Evolutionary conservation across 2,113 vertebrate species (phyloP).

Genomic region (human): DNA sequence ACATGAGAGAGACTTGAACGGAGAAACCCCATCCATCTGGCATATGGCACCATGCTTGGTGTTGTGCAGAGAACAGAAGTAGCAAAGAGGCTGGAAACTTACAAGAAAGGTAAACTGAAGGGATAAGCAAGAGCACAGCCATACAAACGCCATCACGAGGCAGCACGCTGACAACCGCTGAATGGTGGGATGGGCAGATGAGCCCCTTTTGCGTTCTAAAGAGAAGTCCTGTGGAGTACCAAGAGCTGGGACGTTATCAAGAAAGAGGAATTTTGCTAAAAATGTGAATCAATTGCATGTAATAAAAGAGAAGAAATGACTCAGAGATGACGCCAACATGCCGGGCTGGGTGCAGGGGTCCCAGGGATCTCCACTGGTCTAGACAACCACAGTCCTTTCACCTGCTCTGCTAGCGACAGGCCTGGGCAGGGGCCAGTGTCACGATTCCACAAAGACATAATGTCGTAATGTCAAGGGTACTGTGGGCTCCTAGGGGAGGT

Average conservation of each 20-base stretch:
- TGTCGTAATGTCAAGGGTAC: not conserved
- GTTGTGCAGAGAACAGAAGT: rapidly evolving
- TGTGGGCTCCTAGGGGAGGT: too few relatives aligned
- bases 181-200: rapidly evolving
- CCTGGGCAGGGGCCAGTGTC: too few relatives aligned
- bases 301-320: not conserved
- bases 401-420: rapidly evolving
- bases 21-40: rapidly evolving
- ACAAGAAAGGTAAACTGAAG: not conserved
- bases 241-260: not conserved
- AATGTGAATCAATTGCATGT: not conserved
- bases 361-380: rapidly evolving
- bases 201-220: rapidly evolving
- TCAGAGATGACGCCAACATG: not conserved
- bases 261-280: not conserved
- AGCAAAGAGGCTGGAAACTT: not conserved
- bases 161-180: rapidly evolving
- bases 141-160: rapidly evolving
- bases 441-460: not conserved
- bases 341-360: rapidly evolving
- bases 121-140: rapidly evolving
- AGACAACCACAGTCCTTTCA: not conserved
- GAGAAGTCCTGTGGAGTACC: rapidly evolving
- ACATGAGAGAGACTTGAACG: not conserved
- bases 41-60: rapidly evolving